Evolutionary conservation across 2,113 vertebrate species (phyloP).

Genomic region (Cottus gobio): DNA sequence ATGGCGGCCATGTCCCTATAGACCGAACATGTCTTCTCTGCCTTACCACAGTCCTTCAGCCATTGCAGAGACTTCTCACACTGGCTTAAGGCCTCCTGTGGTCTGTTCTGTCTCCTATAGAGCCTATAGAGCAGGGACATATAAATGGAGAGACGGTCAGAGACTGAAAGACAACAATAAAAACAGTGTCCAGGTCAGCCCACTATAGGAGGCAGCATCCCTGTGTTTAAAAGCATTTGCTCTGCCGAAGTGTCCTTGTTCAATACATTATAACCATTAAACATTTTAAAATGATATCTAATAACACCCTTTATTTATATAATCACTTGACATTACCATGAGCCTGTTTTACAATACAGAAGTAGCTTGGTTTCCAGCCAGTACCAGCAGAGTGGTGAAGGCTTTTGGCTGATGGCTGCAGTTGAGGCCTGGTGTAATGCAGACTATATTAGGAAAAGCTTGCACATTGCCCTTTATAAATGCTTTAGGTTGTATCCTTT

Average conservation of each 20-base stretch:
- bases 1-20: conserved; percentile 79
- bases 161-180: not conserved
- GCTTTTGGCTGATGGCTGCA: conserved; percentile 25
- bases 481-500: conserved; percentile 37
- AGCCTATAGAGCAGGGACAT: conserved; percentile 56
- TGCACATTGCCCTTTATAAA: conserved; percentile 22
- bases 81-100: conserved; percentile 62
- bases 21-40: conserved; percentile 67
- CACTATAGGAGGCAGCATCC: not conserved
- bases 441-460: conserved; percentile 56
- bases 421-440: conserved; percentile 9
- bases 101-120: conserved; percentile 64
- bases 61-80: conserved; percentile 74
- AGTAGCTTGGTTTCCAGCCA: conserved; percentile 18
- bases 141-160: conserved; percentile 1
- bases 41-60: conserved; percentile 48
- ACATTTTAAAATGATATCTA: not conserved
- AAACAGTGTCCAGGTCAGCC: not conserved
- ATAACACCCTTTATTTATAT: not conserved
- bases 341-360: conserved; percentile 24
- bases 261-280: not conserved
- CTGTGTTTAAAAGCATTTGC: conserved; percentile 5
- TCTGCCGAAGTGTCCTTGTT: not conserved
- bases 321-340: not conserved
- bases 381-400: conserved; percentile 21